Percentiles rank a stretch among this genome's conserved stretches.
phyloP scores from a whole-genome alignment of 2,888 invertebrate species.

The Capitulum mitella region DNA sequence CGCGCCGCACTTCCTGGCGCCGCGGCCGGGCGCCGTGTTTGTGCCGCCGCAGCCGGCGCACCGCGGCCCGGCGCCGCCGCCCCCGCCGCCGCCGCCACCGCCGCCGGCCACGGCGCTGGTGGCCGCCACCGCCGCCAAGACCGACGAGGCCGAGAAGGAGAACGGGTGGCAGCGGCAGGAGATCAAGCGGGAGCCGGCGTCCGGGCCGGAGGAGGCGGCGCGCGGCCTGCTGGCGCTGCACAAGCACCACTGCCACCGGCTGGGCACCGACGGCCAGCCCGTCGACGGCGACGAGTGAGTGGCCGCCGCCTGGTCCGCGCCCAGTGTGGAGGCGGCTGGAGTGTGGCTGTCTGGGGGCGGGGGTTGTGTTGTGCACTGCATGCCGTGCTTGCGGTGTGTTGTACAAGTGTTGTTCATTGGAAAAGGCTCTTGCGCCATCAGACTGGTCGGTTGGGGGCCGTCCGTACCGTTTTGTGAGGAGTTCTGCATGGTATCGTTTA shows the following conservation, averaged over 20 bases:
- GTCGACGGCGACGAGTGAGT: slow-evolving; percentile 6
- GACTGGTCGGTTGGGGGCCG: too few relatives aligned
- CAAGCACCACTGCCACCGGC: slow-evolving; percentile 19
- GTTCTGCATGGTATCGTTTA: too few relatives aligned
- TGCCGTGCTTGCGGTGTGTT: too few relatives aligned
- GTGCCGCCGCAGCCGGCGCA: slow-evolving; percentile 21
- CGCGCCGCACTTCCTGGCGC: slow-evolving; percentile 18
- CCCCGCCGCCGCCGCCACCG: not conserved
- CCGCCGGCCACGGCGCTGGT: not conserved
- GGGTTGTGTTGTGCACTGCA: too few relatives aligned
- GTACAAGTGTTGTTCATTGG: too few relatives aligned
- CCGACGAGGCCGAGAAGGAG: slow-evolving; percentile 9
- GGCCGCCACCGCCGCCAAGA: not conserved
- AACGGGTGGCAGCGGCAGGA: slow-evolving; percentile 3
- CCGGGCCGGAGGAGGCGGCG: slow-evolving; percentile 23
- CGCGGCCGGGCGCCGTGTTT: not conserved
- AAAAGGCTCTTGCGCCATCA: too few relatives aligned
- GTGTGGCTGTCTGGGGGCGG: too few relatives aligned
- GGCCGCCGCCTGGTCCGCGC: too few relatives aligned
- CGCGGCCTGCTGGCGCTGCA: slow-evolving; percentile 25
- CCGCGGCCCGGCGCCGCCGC: not conserved
- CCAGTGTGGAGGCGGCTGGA: too few relatives aligned
- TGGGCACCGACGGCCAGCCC: not conserved
- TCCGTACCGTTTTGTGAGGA: too few relatives aligned
- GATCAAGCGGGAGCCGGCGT: slow-evolving; percentile 14